A percentile compares a stretch with the other conserved stretches of the same genome.
These are phyloP conservation scores for Sinocyclocheilus maitianheensis DNA, from an alignment of 2,113 vertebrate genomes.

Conservation along the genomic window DNA sequence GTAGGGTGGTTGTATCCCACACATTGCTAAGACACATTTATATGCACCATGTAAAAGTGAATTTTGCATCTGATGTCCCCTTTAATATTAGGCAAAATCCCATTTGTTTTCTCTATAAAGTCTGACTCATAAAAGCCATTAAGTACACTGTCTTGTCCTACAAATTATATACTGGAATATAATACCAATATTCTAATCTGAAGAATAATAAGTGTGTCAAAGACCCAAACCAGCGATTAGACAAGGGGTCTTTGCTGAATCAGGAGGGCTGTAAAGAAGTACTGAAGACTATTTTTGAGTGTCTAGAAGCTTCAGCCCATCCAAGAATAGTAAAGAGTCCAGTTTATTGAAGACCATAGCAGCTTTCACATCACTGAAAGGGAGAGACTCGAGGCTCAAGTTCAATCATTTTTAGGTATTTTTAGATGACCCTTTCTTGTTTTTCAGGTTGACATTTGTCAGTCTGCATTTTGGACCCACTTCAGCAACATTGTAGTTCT, in stretches of 20 bases:
- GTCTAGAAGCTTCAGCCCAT: not conserved
- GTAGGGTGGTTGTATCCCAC: no score
- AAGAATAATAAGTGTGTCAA: not conserved
- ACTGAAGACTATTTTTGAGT: not conserved
- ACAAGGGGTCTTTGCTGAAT: constrained; percentile 26
- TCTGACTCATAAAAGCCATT: not conserved
- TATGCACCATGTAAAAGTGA: no score
- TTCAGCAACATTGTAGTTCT: not conserved
- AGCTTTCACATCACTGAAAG: constrained; percentile 10
- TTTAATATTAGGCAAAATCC: not conserved
- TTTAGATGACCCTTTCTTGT: constrained; percentile 5
- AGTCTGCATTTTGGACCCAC: not conserved
- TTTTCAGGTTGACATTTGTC: not conserved
- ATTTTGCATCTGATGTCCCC: no score
- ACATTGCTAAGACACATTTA: no score
- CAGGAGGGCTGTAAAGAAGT: not conserved
- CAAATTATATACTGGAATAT: not conserved
- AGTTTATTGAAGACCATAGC: constrained; percentile 17
- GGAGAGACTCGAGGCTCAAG: not conserved
- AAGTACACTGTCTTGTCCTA: not conserved
- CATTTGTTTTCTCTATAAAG: not conserved
- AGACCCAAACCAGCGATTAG: not conserved
- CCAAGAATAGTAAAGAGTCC: constrained; percentile 22
- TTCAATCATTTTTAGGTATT: not conserved
- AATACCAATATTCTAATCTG: not conserved